Base-by-base conservation (phyloP, 2,797 vertebrate genomes). In the Bucorvus abyssinicus region DNA sequence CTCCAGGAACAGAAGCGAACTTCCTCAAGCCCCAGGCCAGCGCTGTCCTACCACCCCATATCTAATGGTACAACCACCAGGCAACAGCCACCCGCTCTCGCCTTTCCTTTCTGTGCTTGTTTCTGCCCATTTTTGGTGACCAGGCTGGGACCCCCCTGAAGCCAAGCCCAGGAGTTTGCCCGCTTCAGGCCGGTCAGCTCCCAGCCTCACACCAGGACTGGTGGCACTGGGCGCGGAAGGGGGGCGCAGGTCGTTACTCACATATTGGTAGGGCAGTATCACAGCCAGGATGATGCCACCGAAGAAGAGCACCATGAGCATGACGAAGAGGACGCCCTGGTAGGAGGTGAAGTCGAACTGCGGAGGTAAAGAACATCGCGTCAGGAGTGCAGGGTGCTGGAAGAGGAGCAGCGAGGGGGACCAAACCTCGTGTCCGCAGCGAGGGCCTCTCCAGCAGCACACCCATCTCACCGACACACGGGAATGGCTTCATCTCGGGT, bases 311-410 rank as follows among this genome's bases (percentile, higher is more conserved):
- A 99, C 98, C 98, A 98, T 98, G 94, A 98, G 98, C 96, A 99
- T 98, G 84, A 98, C 96, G 4, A 99, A 98, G 84, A 99, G 98
- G 67, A 99, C 97, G 0, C 99, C 99, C 68, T 99, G 98, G 97
- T 97, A 99, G 75, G 99, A 98, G 4, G 99, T 99, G 97, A 99
- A 98, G 90, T 99, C 99, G 50, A 99, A 97, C 99, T 99, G 97
- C 4, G 59, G 55, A 76, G 71, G 61, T 11, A 14, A 34, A 70
- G 79, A 29, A 8, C 26, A 10, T 14, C 8, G 1, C 0, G 1
- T 89, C 57, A 71, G 32, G 3, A 21, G 81, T 3, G 29, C 30
- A 26, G 75, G 36, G 50, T 0, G 2, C 16, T 34, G 47, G 13
- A 52, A 21, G 20, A 56, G 67, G 38, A 34, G 63, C n/a, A 57